Evolutionary conservation across 2,888 invertebrate species (phyloP), one percentile per base, ranked within the genome.

Genomic region (Melipona beecheii): DNA sequence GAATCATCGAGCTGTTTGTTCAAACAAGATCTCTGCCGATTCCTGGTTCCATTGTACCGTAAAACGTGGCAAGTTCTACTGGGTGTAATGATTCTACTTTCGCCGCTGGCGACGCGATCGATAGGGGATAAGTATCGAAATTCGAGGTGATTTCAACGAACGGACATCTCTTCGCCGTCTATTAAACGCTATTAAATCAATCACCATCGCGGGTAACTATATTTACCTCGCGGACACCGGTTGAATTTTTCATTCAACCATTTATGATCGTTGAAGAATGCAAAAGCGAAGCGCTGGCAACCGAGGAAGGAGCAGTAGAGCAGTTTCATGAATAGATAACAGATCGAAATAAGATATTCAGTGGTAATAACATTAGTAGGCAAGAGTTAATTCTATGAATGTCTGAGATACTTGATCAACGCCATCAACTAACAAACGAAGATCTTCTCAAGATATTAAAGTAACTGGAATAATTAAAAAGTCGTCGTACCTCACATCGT

Each of bases 101-200:
- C 36, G 70, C 65, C 66, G 76, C 17, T 74, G 56, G 54, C 69
- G 72, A 58, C 49, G 68, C 49, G 65, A 58, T 74, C 71, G 52
- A 75, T 73, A n/a, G 21, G 13, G 75, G 24, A 66, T 58, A 79
- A 72, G 71, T 74, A 83, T 82, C 79, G 85, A 83, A 85, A 86
- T 86, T 72, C 71, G 49, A 75, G 75, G 86, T 75, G 86, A 83
- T 81, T 86, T 86, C 73, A 81, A 84, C 66, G 83, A 77, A 83
- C 49, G 76, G 66, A 43, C 27, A 27, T 62, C 31, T 24, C 31
- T 68, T 60, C 71, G 58, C 64, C 64, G 50, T 62, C 68, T 65
- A 66, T 43, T 43, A 43, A 43, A 77, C 60, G 58, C 31, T 27
- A 27, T 17, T 60, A 24, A 27, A 60, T 27, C 60, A 24, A 60